Base-by-base conservation (phyloP, 2,888 invertebrate species). In the Volucella inflata region DNA sequence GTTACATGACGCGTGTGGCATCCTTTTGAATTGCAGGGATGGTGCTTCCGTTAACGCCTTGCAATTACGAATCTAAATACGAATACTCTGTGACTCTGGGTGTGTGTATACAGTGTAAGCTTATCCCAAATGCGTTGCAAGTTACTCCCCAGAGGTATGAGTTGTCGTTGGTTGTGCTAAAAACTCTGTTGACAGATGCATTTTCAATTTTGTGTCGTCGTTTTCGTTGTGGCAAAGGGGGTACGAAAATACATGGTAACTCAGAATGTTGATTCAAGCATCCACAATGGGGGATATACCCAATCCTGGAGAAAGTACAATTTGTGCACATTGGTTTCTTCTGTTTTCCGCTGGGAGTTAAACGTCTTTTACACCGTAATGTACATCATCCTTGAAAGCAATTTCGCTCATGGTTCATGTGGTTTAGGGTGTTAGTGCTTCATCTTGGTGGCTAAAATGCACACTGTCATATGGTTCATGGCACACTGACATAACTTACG, bases 51-150 rank as follows among this genome's bases (percentile, higher is more conserved):
- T 30, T 21, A 57, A 12, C 53, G 42, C 42, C 30, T 16, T n/a
- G 44, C 30, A 40, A 44, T 38, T 53, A 48, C 48, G 30, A 1
- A 30, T 30, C 0, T 30, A 21, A 21, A 21, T 21, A 30, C 30
- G 30, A 30, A 30, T 30, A 6, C 6, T 6, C 30, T 30, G 6
- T 30, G 30, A 30, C 30, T 30, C 6, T 30, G 30, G 30, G 4
- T 6, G 6, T 59, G 4, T 38, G n/a, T 57, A n/a, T 17, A 17
- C 14, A 36, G 46, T 46, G 57, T n/a, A 70, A 48, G 42, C 59
- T 60, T 65, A 55, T 75, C 48, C 6, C 53, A 55, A 68, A 74
- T 57, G 65, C 65, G 48, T 46, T 74, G 11, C n/a, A 21, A 42
- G 57, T 48, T 30, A 30, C 6, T 30, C 30, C 65, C 57, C 30